These are phyloP conservation scores for Ptychobarbus kaznakovi DNA, from an alignment of 2,797 vertebrate genomes.

Conservation along the genomic window DNA sequence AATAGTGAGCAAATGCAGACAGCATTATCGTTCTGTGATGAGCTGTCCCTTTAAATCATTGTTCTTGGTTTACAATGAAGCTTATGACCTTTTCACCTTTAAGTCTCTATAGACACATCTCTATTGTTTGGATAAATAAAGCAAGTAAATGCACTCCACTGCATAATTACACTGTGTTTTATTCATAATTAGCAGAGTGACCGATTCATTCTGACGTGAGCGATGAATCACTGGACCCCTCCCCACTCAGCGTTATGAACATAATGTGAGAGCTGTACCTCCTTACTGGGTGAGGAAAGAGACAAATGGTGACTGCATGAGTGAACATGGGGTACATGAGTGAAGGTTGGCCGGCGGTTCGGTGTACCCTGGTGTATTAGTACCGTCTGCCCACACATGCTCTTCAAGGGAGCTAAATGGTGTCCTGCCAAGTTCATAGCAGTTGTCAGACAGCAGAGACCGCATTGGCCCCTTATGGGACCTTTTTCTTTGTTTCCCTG, in stretches of 20 bases:
- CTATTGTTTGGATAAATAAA: conserved; percentile 55
- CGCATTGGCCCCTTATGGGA: conserved; percentile 29
- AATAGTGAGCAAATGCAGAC: not conserved
- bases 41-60: conserved; percentile 13
- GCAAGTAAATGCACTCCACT: conserved; percentile 48
- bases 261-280: conserved; percentile 36
- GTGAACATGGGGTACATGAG: conserved; percentile 26
- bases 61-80: conserved; percentile 34
- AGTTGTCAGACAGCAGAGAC: conserved; percentile 47
- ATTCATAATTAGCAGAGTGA: conserved; percentile 60
- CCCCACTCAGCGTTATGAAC: conserved; percentile 24
- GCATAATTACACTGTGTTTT: conserved; percentile 63
- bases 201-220: conserved; percentile 60
- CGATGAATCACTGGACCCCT: conserved; percentile 52
- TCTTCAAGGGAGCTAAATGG: conserved; percentile 55
- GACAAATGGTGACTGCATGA: conserved; percentile 47
- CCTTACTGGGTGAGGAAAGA: conserved; percentile 36
- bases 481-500: conserved; percentile 52
- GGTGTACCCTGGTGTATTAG: conserved; percentile 34
- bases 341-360: conserved; percentile 47
- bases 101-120: conserved; percentile 41
- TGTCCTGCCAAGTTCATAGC: conserved; percentile 50
- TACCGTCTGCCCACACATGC: conserved; percentile 44
- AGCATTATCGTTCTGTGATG: not conserved
- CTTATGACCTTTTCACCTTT: conserved; percentile 55